Percentiles rank a stretch among this genome's conserved stretches.
phyloP scores from a whole-genome alignment of 2,888 invertebrate species.

The Dryobotodes eremita region DNA sequence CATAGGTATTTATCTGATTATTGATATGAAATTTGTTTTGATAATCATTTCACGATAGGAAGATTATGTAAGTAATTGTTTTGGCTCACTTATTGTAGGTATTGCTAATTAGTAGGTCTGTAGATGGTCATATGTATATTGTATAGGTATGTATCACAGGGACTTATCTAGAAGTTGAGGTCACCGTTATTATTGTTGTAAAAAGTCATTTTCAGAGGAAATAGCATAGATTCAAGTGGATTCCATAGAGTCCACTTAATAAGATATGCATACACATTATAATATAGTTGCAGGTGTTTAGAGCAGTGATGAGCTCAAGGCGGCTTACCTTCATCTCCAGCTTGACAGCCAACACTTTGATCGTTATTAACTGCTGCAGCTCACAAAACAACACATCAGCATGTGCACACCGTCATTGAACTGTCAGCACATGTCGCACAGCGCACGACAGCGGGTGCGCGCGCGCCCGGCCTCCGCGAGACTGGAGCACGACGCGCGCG shows the following conservation, averaged over 20 bases:
- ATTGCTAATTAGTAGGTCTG: neutral
- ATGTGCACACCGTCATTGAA: slow-evolving; percentile 71
- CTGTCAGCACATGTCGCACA: slow-evolving; percentile 71
- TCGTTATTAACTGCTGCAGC: slow-evolving; percentile 68
- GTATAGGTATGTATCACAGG: neutral
- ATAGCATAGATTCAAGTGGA: slow-evolving; percentile 2
- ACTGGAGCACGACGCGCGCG: slow-evolving; percentile 46
- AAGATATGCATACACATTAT: neutral
- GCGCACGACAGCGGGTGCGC: slow-evolving; percentile 55
- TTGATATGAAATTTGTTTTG: slow-evolving; percentile 6
- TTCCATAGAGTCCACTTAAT: neutral
- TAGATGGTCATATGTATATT: neutral
- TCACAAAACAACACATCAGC: slow-evolving; percentile 79
- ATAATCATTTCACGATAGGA: neutral
- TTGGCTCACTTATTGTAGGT: neutral
- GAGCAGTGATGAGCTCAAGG: neutral
- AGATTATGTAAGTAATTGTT: neutral
- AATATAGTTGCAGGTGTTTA: neutral
- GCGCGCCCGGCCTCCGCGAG: slow-evolving; percentile 77
- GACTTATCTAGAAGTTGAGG: neutral
- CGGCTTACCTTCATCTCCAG: slow-evolving; percentile 86
- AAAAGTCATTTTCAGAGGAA: neutral
- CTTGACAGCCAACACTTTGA: slow-evolving; percentile 85
- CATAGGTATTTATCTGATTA: neutral
- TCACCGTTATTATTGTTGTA: neutral